Evolutionary conservation across 2,888 invertebrate species (phyloP).

Genomic region (Lepidocyrtinus sp.): DNA sequence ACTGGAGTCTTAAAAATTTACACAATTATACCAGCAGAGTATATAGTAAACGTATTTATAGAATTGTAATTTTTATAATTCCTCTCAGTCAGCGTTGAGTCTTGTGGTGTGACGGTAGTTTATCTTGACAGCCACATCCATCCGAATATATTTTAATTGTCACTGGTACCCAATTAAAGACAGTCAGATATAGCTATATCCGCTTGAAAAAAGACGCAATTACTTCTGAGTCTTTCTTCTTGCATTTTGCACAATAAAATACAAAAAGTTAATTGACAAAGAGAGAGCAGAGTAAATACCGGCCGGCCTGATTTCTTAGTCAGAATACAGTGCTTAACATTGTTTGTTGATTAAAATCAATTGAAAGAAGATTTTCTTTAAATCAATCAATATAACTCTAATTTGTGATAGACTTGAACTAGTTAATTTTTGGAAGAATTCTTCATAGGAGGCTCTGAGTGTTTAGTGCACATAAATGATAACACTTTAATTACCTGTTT

Average conservation of each 20-base stretch:
- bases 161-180: too few species aligned
- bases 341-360: not conserved
- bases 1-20: too few species aligned
- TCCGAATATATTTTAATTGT: too few species aligned
- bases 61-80: too few species aligned
- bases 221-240: not conserved
- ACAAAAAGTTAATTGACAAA: not conserved
- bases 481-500: constrained; percentile 43
- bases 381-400: constrained; percentile 47
- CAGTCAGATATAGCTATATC: too few species aligned
- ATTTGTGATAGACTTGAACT: constrained; percentile 58
- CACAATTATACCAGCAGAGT: too few species aligned
- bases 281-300: not conserved
- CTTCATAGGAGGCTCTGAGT: constrained; percentile 26
- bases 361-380: not conserved
- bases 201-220: too few species aligned
- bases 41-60: too few species aligned
- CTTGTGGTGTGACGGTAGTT: too few species aligned
- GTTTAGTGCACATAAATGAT: constrained; percentile 23
- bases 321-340: not conserved
- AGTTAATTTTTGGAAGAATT: constrained; percentile 30
- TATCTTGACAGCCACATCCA: too few species aligned
- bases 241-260: not conserved
- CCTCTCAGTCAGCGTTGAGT: too few species aligned
- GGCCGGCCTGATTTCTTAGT: constrained; percentile 36